These are phyloP conservation scores for Rhea pennata DNA, from an alignment of 2,113 vertebrate species.

Conservation along the genomic window DNA sequence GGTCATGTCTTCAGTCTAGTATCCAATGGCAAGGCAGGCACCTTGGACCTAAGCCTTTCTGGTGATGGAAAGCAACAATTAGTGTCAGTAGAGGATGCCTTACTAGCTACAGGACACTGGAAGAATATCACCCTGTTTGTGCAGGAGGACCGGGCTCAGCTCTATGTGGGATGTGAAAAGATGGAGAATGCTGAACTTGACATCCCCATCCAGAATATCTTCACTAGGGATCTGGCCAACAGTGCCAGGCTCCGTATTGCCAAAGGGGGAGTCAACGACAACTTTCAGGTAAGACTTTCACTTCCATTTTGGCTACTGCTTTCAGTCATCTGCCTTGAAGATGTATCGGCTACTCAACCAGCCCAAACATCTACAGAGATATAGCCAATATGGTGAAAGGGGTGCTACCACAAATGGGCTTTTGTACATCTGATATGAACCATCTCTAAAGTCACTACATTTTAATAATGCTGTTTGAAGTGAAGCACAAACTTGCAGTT, in stretches of 20 bases:
- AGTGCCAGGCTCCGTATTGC: constrained; percentile 86
- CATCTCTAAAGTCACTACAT: background rate
- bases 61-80: constrained; percentile 84
- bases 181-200: constrained; percentile 90
- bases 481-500: background rate
- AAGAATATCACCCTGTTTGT: constrained; percentile 96
- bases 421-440: background rate
- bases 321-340: background rate
- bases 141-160: constrained; percentile 91
- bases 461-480: background rate
- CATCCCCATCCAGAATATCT: constrained; percentile 88
- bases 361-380: background rate
- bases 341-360: background rate
- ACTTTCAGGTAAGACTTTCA: constrained; percentile 87
- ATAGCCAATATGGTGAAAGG: background rate
- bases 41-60: constrained; percentile 89
- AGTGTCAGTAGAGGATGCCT: constrained; percentile 90
- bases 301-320: background rate
- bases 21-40: constrained; percentile 92
- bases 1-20: constrained; percentile 92
- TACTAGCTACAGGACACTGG: constrained; percentile 91
- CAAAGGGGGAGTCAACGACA: constrained; percentile 89
- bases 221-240: constrained; percentile 85
- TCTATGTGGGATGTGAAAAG: constrained; percentile 94
- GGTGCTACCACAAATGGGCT: background rate